These are phyloP conservation scores for Brenthis daphne DNA, from an alignment of 2,888 invertebrate species.

Conservation along the genomic window DNA sequence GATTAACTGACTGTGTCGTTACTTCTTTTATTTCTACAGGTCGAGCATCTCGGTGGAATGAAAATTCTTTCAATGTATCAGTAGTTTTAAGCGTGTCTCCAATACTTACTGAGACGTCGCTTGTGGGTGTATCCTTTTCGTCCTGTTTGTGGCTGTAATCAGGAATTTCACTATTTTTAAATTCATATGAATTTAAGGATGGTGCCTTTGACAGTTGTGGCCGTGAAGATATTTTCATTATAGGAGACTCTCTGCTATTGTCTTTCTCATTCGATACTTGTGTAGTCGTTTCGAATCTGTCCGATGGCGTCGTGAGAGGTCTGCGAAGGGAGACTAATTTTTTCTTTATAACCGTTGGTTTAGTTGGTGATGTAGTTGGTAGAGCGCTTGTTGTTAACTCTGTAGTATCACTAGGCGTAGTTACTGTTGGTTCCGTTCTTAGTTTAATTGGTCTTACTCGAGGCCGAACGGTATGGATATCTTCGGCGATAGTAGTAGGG, in stretches of 20 bases:
- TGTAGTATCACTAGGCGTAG: slow-evolving; percentile 70
- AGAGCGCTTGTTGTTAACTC: slow-evolving; percentile 75
- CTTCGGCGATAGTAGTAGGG: slow-evolving; percentile 56
- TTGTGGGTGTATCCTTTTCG: slow-evolving; percentile 79
- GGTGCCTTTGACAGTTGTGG: slow-evolving; percentile 54
- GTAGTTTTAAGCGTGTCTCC: slow-evolving; percentile 60
- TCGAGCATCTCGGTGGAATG: slow-evolving; percentile 73
- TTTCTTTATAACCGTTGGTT: slow-evolving; percentile 70
- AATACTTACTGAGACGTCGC: slow-evolving; percentile 70
- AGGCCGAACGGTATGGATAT: slow-evolving; percentile 66
- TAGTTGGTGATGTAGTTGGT: slow-evolving; percentile 73
- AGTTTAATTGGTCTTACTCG: slow-evolving; percentile 61
- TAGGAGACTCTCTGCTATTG: slow-evolving; percentile 67
- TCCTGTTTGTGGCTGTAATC: slow-evolving; percentile 78
- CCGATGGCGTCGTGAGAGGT: slow-evolving; percentile 54
- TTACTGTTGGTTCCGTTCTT: slow-evolving; percentile 61
- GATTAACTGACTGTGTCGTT: slow-evolving; percentile 55
- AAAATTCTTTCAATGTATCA: slow-evolving; percentile 61
- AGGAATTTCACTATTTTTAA: slow-evolving; percentile 59
- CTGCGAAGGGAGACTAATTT: slow-evolving; percentile 63
- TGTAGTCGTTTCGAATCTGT: slow-evolving; percentile 68
- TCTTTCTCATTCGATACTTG: slow-evolving; percentile 55
- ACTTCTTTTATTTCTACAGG: slow-evolving; percentile 72
- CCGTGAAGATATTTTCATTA: slow-evolving; percentile 78
- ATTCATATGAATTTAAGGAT: slow-evolving; percentile 52